A percentile compares a stretch with the other conserved stretches of the same genome.
These are phyloP conservation scores for Botrylloides violaceus DNA, from an alignment of 23 tunicate species.

Conservation along the genomic window DNA sequence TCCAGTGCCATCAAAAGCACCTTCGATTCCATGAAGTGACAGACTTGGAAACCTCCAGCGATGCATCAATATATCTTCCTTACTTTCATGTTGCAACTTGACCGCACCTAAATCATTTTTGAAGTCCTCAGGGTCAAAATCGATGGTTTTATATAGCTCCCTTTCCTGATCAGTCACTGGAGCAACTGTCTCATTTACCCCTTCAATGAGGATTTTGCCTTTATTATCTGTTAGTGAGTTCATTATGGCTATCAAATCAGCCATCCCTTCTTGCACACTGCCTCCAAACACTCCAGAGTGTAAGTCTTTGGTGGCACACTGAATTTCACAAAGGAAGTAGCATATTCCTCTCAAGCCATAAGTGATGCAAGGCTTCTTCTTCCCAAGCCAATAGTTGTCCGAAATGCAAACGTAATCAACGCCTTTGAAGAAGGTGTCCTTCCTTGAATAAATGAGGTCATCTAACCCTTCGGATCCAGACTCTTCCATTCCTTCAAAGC, in stretches of 20 bases:
- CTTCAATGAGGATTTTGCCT: slow-evolving; percentile 91
- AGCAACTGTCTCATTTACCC: slow-evolving; percentile 71
- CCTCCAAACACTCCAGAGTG: slow-evolving; percentile 99
- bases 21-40: slow-evolving; percentile 97
- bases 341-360: slow-evolving; percentile 98
- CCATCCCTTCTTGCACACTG: slow-evolving; percentile 95
- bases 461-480: slow-evolving; percentile 97
- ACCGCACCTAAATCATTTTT: slow-evolving; percentile 84
- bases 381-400: slow-evolving; percentile 99
- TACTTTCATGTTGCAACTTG: slow-evolving; percentile 36
- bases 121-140: slow-evolving; percentile 90
- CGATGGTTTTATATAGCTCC: slow-evolving; percentile 65
- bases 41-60: slow-evolving; percentile 95
- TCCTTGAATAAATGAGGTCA: slow-evolving; percentile 72
- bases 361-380: slow-evolving; percentile 98
- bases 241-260: slow-evolving; percentile 85
- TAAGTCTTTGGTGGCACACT: slow-evolving; percentile 84
- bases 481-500: slow-evolving; percentile 99
- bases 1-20: slow-evolving; percentile 95
- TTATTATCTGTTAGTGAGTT: slow-evolving; percentile 64
- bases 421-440: slow-evolving; percentile 71
- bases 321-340: slow-evolving; percentile 70
- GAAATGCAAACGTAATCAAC: slow-evolving; percentile 97
- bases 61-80: slow-evolving; percentile 83
- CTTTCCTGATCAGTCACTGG: slow-evolving; percentile 82